phyloP scores from a whole-genome alignment of 2,113 vertebrate species.

The Loxodonta africana region DNA sequence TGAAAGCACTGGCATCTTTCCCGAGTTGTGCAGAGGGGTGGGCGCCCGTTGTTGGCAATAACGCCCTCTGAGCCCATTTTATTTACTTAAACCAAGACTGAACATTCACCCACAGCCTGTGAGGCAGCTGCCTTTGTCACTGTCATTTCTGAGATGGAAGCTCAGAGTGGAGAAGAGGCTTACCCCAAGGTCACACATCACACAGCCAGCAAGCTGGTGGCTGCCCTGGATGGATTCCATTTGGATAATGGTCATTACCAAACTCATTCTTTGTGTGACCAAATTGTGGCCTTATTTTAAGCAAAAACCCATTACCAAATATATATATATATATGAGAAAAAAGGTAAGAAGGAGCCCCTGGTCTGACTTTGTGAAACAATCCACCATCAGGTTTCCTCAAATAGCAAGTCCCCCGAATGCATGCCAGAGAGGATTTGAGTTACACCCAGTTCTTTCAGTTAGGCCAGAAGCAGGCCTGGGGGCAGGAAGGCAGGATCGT shows the following conservation, averaged over 20 bases:
- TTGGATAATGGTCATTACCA: not conserved
- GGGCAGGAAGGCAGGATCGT: fast-evolving
- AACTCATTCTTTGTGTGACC: not conserved
- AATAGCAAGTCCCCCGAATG: not conserved
- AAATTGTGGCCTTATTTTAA: not conserved
- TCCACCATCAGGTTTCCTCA: not conserved
- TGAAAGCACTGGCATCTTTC: fast-evolving
- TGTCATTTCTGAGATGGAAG: fast-evolving
- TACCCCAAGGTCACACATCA: not conserved
- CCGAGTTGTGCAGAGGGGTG: fast-evolving
- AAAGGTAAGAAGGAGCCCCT: not conserved
- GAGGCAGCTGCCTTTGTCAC: fast-evolving
- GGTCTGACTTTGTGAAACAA: not conserved
- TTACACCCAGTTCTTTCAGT: not conserved
- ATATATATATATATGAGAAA: not conserved
- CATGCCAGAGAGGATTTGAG: fast-evolving
- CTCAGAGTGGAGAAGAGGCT: not conserved
- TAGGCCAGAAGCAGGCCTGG: not conserved
- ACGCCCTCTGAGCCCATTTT: fast-evolving
- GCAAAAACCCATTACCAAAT: not conserved
- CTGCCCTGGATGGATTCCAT: fast-evolving
- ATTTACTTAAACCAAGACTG: not conserved
- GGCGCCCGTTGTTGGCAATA: fast-evolving
- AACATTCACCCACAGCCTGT: fast-evolving
- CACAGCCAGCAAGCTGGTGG: not conserved